Percentiles rank a stretch among this genome's conserved stretches.
Conservation (phyloP, 2,797 vertebrate genomes). For the Tamandua tetradactyla region DNA sequence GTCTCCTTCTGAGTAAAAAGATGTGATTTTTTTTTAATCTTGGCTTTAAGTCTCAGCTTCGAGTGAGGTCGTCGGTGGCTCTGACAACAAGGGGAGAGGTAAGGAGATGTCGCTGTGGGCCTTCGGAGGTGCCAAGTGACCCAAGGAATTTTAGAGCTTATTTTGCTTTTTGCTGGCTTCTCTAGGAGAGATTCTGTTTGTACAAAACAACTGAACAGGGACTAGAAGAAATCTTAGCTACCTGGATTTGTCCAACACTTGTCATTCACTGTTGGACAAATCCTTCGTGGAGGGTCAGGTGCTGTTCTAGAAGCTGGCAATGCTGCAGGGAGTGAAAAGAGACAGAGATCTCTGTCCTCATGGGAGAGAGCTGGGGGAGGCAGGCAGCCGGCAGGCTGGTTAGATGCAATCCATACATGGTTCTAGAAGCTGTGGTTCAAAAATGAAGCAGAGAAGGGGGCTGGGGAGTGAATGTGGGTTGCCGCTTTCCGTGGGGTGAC, state of each 20-base stretch:
- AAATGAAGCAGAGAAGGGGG: neutral
- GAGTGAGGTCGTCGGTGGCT: neutral
- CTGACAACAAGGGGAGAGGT: neutral
- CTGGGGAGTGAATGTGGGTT: neutral
- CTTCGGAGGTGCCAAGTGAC: neutral
- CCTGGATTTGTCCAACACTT: too few relatives aligned
- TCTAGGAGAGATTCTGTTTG: neutral
- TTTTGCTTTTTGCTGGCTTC: too few relatives aligned
- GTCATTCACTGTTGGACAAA: neutral
- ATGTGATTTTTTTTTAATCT: neutral
- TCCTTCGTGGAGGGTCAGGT: neutral
- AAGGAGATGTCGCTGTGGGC: neutral
- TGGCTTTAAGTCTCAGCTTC: neutral
- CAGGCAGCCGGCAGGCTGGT: too few relatives aligned
- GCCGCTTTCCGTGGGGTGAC: neutral
- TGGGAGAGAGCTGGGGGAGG: too few relatives aligned
- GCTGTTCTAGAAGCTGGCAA: rapidly evolving
- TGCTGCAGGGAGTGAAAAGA: too few relatives aligned
- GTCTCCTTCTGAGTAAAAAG: neutral
- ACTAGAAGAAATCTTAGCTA: neutral
- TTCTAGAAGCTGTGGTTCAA: neutral
- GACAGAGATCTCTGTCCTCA: too few relatives aligned
- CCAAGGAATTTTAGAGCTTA: neutral
- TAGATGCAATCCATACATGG: neutral
- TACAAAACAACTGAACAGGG: neutral